These are phyloP conservation scores for Linurgus olivaceus DNA, from an alignment of 2,797 vertebrate species.

Conservation along the genomic window DNA sequence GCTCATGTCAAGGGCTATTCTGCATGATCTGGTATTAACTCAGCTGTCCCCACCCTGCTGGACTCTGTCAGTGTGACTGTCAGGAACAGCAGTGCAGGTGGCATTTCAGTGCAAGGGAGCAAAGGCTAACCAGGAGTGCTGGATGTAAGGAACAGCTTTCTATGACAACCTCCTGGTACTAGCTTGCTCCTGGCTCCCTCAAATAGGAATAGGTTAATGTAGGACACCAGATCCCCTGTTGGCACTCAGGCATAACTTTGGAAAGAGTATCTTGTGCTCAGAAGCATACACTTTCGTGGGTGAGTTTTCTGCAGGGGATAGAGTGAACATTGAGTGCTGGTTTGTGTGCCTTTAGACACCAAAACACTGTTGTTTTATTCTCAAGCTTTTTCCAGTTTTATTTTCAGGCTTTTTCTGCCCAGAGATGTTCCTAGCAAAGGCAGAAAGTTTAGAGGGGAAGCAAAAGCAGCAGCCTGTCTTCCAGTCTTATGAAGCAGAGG, in stretches of 20 bases:
- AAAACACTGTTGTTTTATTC: not conserved
- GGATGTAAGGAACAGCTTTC: not conserved
- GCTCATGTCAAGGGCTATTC: rapidly evolving
- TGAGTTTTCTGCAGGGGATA: not conserved
- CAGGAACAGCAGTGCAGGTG: rapidly evolving
- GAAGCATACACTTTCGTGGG: not conserved
- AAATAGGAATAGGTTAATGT: not conserved
- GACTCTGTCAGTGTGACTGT: not conserved
- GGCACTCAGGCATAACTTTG: not conserved
- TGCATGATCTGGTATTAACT: not conserved
- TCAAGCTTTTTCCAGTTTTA: not conserved
- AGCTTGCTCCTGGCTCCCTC: not conserved
- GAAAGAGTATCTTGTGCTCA: not conserved
- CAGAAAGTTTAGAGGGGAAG: not conserved
- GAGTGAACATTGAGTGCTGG: rapidly evolving
- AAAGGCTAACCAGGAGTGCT: not conserved
- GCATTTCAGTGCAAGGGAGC: not conserved
- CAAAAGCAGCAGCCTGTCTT: not conserved
- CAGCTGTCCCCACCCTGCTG: not conserved
- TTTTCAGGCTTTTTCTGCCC: not conserved
- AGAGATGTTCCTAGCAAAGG: not conserved
- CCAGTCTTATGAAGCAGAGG: not conserved
- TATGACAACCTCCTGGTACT: not conserved
- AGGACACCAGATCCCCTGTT: not conserved
- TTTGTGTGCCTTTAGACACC: not conserved